Percentiles rank a stretch among this genome's conserved stretches.
Conservation (phyloP, 2,797 vertebrate species). For the Podarcis lilfordi region DNA sequence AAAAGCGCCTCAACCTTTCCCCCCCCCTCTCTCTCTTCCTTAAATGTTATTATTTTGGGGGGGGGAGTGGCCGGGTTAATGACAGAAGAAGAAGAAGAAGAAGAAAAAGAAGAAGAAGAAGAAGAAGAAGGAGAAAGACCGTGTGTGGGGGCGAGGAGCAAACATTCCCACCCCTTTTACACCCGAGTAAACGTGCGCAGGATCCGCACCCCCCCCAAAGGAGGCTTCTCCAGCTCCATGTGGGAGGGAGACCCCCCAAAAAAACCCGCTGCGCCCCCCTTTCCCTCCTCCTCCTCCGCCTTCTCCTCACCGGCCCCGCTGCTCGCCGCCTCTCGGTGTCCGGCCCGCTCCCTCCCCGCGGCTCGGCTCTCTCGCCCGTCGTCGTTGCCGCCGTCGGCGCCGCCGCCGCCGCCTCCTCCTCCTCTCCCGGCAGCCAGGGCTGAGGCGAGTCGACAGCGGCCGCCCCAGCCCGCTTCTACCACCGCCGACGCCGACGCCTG, state of each 20-base stretch:
- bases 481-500: too few species aligned
- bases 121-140: not conserved
- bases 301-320: not conserved
- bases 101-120: too few species aligned
- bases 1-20: not conserved
- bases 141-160: too few species aligned
- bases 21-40: too few species aligned
- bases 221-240: not conserved
- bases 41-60: too few species aligned
- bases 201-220: not conserved
- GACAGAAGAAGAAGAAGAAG: too few species aligned
- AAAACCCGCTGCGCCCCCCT: not conserved
- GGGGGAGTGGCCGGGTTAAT: not conserved
- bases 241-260: constrained; percentile 1
- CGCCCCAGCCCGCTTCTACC: not conserved
- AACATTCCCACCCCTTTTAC: too few species aligned
- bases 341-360: not conserved
- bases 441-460: constrained; percentile 17
- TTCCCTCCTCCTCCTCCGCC: not conserved
- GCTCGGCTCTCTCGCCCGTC: not conserved
- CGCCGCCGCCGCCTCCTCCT: constrained; percentile 49
- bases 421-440: constrained; percentile 40
- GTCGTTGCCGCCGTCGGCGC: constrained; percentile 22
- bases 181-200: not conserved
- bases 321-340: constrained; percentile 7